Evolutionary conservation across 2,113 vertebrate genomes (phyloP).

Genomic region (Saccopteryx leptura): DNA sequence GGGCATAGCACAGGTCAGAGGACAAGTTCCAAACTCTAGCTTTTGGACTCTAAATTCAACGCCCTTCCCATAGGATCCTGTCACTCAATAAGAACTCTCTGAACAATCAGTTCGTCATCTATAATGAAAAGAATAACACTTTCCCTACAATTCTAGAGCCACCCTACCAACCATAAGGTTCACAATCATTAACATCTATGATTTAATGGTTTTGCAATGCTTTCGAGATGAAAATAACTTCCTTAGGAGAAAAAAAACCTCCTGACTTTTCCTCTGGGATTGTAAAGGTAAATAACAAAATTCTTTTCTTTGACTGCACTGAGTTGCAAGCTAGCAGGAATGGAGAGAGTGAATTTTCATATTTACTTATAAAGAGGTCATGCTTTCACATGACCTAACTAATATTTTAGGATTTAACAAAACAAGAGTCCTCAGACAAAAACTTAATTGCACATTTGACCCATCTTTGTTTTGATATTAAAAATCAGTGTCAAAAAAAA

Average conservation of each 20-base stretch:
- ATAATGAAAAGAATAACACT: background rate
- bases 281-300: conserved; percentile 60
- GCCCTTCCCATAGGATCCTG: background rate
- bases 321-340: background rate
- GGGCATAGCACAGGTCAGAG: background rate
- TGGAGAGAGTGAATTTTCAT: background rate
- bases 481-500: conserved; percentile 42
- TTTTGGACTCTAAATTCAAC: background rate
- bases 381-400: background rate
- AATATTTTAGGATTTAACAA: conserved; percentile 46
- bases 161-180: background rate
- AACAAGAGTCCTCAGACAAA: background rate
- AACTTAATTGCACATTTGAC: conserved; percentile 38
- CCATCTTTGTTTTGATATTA: conserved; percentile 64
- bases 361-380: background rate
- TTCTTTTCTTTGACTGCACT: background rate
- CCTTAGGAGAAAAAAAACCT: background rate
- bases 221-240: conserved; percentile 8
- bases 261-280: background rate
- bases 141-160: background rate
- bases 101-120: background rate
- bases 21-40: background rate
- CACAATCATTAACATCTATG: background rate
- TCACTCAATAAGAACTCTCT: background rate
- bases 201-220: background rate